phyloP scores from a whole-genome alignment of 1,140 invertebrate species.

The Drosophila fuyamai region DNA sequence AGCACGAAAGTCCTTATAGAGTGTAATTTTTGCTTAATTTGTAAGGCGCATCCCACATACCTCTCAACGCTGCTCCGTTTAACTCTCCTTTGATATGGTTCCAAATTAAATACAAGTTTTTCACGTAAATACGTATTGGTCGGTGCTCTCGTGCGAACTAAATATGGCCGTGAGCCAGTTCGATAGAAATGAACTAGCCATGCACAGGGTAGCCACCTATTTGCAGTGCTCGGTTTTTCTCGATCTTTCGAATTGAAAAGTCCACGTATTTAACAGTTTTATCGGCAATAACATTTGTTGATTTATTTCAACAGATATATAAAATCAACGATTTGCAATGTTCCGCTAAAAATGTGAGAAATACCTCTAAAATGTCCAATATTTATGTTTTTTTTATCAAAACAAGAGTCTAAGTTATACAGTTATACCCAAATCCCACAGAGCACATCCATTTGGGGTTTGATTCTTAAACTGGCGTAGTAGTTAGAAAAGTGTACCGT shows the following conservation, averaged over 20 bases:
- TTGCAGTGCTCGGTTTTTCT: not conserved
- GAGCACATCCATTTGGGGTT: too few relatives aligned
- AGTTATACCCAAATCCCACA: too few relatives aligned
- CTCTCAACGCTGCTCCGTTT: not conserved
- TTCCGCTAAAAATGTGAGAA: not conserved
- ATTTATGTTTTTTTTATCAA: too few relatives aligned
- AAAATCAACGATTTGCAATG: not conserved
- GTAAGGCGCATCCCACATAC: not conserved
- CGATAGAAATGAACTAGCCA: conserved; percentile 5
- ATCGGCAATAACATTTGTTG: not conserved
- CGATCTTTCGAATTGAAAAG: conserved; percentile 6
- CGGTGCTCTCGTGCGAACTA: conserved; percentile 3
- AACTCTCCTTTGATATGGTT: conserved; percentile 3
- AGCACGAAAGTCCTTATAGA: not conserved
- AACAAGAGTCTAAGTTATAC: too few relatives aligned
- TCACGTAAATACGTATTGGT: conserved; percentile 29
- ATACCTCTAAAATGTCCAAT: too few relatives aligned
- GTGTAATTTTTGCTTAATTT: not conserved
- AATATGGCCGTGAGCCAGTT: conserved; percentile 1
- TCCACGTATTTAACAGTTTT: not conserved
- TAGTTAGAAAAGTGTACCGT: too few relatives aligned
- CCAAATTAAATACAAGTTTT: conserved; percentile 24
- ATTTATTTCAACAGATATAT: too few relatives aligned
- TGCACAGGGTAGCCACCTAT: not conserved
- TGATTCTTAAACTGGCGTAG: too few relatives aligned